Evolutionary conservation across 2,888 invertebrate genomes (phyloP).

Genomic region (Phalera bucephala): DNA sequence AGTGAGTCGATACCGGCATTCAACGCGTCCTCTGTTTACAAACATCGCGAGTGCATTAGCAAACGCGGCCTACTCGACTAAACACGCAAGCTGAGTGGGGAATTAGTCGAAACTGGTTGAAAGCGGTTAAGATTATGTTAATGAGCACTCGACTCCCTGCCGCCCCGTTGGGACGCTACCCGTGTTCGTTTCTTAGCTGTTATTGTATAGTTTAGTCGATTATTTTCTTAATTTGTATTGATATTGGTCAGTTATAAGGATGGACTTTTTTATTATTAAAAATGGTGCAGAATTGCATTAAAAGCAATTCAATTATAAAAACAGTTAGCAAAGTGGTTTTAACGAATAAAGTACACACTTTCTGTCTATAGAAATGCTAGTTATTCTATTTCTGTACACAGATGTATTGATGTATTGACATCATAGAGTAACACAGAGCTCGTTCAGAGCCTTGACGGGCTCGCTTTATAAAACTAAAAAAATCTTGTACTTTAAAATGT

Average conservation of each 20-base stretch:
- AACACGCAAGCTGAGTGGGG: slow-evolving; percentile 44
- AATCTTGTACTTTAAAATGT: too few relatives aligned
- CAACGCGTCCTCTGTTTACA: slow-evolving; percentile 31
- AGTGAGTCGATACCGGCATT: not conserved
- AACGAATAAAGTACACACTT: too few relatives aligned
- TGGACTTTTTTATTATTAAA: slow-evolving; percentile 22
- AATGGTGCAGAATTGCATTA: too few relatives aligned
- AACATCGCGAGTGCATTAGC: slow-evolving; percentile 35
- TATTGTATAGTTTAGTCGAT: slow-evolving; percentile 26
- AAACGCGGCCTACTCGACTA: slow-evolving; percentile 23
- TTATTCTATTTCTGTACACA: too few relatives aligned
- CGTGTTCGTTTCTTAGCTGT: slow-evolving; percentile 19
- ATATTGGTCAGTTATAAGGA: too few relatives aligned
- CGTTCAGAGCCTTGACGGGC: too few relatives aligned
- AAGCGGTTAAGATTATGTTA: slow-evolving; percentile 59
- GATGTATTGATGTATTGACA: too few relatives aligned
- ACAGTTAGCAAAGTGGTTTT: too few relatives aligned
- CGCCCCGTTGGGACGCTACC: slow-evolving; percentile 35
- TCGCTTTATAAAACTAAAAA: too few relatives aligned
- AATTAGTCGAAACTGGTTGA: slow-evolving; percentile 50
- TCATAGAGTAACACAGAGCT: too few relatives aligned
- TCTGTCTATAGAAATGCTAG: too few relatives aligned
- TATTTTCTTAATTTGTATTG: slow-evolving; percentile 14
- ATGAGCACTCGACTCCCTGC: slow-evolving; percentile 37
- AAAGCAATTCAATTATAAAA: too few relatives aligned